Percentiles rank a stretch among this genome's conserved stretches.
Conservation (phyloP, 92 coral and sea anemone genomes). For the Phymanthus crucifer region DNA sequence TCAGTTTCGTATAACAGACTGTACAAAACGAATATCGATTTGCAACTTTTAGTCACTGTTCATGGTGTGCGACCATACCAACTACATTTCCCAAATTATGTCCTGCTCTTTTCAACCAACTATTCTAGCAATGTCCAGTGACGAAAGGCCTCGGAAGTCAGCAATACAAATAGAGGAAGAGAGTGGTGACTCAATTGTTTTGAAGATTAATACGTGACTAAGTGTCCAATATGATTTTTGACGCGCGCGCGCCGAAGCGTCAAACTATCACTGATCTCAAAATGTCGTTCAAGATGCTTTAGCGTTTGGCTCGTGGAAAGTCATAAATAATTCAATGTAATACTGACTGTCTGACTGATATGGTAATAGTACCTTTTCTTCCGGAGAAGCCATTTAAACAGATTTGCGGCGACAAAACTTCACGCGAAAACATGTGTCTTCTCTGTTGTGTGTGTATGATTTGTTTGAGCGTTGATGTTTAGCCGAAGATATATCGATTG, state of each 20-base stretch:
- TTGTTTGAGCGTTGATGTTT: background rate
- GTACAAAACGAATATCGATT: conserved; percentile 4
- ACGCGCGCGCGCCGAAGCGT: conserved; percentile 26
- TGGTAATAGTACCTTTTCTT: background rate
- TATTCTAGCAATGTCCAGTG: conserved; percentile 34
- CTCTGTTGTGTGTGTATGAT: background rate
- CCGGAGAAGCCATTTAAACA: background rate
- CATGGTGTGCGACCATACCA: background rate
- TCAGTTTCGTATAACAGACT: conserved; percentile 11
- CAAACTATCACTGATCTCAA: background rate
- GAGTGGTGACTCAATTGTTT: conserved; percentile 22
- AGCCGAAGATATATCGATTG: conserved; percentile 8
- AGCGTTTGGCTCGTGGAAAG: background rate
- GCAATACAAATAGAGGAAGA: conserved; percentile 14
- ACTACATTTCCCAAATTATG: conserved; percentile 19
- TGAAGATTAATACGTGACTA: conserved; percentile 37
- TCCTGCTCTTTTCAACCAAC: conserved; percentile 18
- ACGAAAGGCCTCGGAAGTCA: conserved; percentile 41
- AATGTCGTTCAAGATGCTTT: background rate
- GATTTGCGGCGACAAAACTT: background rate
- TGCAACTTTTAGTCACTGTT: conserved; percentile 7
- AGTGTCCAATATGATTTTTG: conserved; percentile 11
- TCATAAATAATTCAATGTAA: background rate
- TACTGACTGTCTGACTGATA: background rate
- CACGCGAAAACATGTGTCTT: background rate